These are phyloP conservation scores for Cossypha dichroa DNA, from an alignment of 2,797 vertebrate species.

Conservation along the genomic window DNA sequence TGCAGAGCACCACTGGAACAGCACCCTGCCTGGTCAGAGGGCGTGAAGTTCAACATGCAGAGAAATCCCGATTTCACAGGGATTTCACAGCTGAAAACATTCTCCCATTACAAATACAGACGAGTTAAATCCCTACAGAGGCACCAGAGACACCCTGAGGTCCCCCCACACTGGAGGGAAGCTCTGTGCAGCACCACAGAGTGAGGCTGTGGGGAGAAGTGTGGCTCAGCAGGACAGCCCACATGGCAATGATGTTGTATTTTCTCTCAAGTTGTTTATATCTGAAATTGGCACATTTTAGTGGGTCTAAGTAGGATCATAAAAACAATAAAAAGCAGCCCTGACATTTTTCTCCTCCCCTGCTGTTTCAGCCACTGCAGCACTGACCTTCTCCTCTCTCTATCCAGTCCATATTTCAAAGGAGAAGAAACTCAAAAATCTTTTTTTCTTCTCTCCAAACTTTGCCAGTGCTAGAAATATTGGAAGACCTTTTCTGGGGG, in stretches of 20 bases:
- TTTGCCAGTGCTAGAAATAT: neutral
- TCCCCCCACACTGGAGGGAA: neutral
- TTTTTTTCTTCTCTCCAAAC: neutral
- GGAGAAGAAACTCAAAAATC: neutral
- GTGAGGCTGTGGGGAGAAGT: neutral
- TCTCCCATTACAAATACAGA: neutral
- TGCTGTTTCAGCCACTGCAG: slow-evolving; percentile 3
- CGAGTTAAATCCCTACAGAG: neutral
- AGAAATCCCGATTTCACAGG: slow-evolving; percentile 42
- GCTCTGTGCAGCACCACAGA: neutral
- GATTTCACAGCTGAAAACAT: slow-evolving; percentile 47
- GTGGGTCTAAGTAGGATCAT: slow-evolving; percentile 45
- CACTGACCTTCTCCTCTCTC: slow-evolving; percentile 46
- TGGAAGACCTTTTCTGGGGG: neutral
- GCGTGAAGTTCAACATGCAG: neutral
- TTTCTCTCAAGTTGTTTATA: slow-evolving; percentile 38
- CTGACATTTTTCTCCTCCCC: slow-evolving; percentile 50
- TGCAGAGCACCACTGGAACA: neutral
- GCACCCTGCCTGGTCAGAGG: neutral
- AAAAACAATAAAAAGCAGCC: slow-evolving; percentile 53
- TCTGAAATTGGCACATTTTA: slow-evolving; percentile 49
- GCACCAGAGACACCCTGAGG: neutral
- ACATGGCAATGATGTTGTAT: neutral
- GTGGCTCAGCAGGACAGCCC: neutral
- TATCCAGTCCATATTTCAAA: slow-evolving; percentile 6